Evolutionary conservation across 2,797 vertebrate genomes (phyloP).

Genomic region (Mormyrus proboscirostris): DNA sequence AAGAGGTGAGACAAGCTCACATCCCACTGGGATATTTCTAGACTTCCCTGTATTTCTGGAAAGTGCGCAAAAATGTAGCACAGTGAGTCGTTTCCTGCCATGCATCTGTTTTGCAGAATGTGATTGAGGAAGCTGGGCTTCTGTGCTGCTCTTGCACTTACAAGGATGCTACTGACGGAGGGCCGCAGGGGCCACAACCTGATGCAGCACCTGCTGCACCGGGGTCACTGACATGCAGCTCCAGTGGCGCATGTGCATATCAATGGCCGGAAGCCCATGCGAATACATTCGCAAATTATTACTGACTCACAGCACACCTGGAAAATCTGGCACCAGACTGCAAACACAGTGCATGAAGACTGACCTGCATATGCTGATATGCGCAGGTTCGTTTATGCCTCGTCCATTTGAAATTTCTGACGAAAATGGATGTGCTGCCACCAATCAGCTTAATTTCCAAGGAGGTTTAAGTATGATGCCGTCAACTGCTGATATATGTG

Average conservation of each 20-base stretch:
- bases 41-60: slow-evolving; percentile 45
- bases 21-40: slow-evolving; percentile 43
- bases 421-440: not conserved
- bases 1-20: slow-evolving; percentile 61
- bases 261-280: too few species aligned
- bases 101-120: not conserved
- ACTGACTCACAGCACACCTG: not conserved
- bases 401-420: not conserved
- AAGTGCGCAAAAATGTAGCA: slow-evolving; percentile 13
- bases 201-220: not conserved
- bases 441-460: not conserved
- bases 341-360: not conserved
- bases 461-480: not conserved
- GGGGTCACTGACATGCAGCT: not conserved
- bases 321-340: not conserved
- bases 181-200: not conserved
- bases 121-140: not conserved
- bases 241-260: not conserved
- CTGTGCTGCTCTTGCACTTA: not conserved
- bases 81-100: not conserved
- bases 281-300: not conserved
- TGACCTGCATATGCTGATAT: not conserved
- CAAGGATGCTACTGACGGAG: not conserved
- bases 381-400: not conserved
- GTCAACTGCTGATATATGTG: not conserved